These are phyloP conservation scores for Tethea ocularis DNA, from an alignment of 2,888 invertebrate species.

Conservation along the genomic window DNA sequence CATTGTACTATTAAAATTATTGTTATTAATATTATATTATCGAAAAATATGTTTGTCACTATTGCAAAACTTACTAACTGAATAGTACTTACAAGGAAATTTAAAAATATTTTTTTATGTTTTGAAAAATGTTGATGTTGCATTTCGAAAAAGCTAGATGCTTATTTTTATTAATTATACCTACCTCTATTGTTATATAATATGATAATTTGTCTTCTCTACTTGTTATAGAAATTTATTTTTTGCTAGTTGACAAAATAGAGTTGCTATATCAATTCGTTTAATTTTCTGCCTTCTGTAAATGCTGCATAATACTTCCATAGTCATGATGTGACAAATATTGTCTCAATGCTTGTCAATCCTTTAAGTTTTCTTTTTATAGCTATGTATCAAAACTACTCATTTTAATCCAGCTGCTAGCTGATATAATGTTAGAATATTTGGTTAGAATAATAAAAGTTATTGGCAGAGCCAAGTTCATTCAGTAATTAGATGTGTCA, in stretches of 20 bases:
- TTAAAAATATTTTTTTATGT: too few relatives aligned
- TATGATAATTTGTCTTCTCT: not conserved
- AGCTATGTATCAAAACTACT: not conserved
- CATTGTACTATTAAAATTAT: too few relatives aligned
- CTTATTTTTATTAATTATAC: not conserved
- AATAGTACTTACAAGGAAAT: not conserved
- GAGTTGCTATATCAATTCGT: not conserved
- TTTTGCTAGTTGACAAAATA: not conserved
- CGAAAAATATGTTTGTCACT: not conserved
- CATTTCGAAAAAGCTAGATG: not conserved
- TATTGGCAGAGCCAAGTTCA: conserved; percentile 9
- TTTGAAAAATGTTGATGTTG: not conserved
- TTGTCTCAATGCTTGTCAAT: not conserved
- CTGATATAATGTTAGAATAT: too few relatives aligned
- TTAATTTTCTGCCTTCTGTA: not conserved
- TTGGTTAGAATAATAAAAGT: not conserved
- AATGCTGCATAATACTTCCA: too few relatives aligned
- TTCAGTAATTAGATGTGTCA: conserved; percentile 39
- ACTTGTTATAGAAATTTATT: not conserved
- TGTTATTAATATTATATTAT: too few relatives aligned
- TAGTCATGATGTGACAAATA: not conserved
- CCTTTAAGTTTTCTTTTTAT: too few relatives aligned
- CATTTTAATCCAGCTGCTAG: not conserved
- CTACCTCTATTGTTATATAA: not conserved
- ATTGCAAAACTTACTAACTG: not conserved